A percentile compares a stretch with the other conserved stretches of the same genome.
Conservation (phyloP, 2,797 vertebrate genomes). For the Picus viridis region DNA sequence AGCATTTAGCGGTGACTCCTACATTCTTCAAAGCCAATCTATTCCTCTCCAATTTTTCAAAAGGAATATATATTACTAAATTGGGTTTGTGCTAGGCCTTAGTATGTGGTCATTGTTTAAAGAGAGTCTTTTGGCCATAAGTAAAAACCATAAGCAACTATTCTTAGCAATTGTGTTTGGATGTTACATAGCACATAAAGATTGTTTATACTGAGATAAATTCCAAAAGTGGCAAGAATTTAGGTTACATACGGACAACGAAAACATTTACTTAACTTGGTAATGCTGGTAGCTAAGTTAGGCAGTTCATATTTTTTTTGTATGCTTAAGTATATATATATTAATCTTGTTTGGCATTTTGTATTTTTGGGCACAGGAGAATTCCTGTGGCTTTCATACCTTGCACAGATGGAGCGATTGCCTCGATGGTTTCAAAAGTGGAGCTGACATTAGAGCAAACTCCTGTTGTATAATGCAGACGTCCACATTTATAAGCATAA, state of each 20-base stretch:
- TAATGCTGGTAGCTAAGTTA: constrained; percentile 77
- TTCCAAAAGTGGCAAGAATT: constrained; percentile 65
- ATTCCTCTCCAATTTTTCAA: background rate
- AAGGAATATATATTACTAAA: background rate
- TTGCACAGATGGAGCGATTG: constrained; percentile 86
- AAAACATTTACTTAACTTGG: constrained; percentile 90
- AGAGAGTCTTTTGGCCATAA: constrained; percentile 20
- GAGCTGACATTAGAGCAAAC: constrained; percentile 95
- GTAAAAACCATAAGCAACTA: constrained; percentile 56
- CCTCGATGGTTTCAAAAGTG: constrained; percentile 89
- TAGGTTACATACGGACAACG: constrained; percentile 64
- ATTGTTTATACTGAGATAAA: constrained; percentile 65
- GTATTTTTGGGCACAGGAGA: constrained; percentile 41
- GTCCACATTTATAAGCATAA: constrained; percentile 95
- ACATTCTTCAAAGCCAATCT: background rate
- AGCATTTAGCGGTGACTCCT: background rate
- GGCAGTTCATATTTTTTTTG: constrained; percentile 75
- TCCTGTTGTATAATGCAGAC: constrained; percentile 92
- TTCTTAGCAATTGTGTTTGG: constrained; percentile 64
- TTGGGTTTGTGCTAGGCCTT: background rate
- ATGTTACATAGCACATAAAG: constrained; percentile 48
- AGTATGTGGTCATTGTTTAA: background rate
- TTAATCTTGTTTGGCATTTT: constrained; percentile 41
- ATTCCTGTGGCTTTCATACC: constrained; percentile 74
- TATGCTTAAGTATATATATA: constrained; percentile 80